These are phyloP conservation scores for Argya squamiceps DNA, from an alignment of 2,797 vertebrate genomes.

Conservation along the genomic window DNA sequence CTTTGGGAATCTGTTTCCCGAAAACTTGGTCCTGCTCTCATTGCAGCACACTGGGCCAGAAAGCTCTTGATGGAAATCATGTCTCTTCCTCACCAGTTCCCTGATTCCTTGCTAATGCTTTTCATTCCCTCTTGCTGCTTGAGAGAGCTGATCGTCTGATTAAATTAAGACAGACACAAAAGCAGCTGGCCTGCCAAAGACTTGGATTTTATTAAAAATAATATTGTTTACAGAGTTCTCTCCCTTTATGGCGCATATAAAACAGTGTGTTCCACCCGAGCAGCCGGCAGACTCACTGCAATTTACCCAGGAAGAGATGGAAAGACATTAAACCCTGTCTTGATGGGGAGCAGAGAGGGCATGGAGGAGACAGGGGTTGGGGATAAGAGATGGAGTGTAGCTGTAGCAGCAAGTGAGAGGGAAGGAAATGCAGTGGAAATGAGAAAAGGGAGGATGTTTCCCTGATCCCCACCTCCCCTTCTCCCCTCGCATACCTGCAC, in stretches of 20 bases:
- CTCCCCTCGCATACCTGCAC: not conserved
- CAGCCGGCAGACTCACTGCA: not conserved
- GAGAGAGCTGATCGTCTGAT: slow-evolving; percentile 61
- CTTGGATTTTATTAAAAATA: slow-evolving; percentile 72
- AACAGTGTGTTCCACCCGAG: slow-evolving; percentile 24
- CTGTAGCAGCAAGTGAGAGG: not conserved
- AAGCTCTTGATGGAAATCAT: slow-evolving; percentile 42
- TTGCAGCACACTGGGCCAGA: slow-evolving; percentile 11
- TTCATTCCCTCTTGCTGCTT: slow-evolving; percentile 54
- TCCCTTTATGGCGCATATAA: slow-evolving; percentile 55
- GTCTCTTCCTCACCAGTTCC: not conserved
- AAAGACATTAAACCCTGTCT: slow-evolving; percentile 41
- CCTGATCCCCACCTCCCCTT: not conserved
- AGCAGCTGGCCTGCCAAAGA: slow-evolving; percentile 65
- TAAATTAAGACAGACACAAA: slow-evolving; percentile 69
- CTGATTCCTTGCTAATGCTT: slow-evolving; percentile 58
- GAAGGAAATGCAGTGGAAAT: not conserved
- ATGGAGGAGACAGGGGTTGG: not conserved
- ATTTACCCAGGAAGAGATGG: slow-evolving; percentile 16
- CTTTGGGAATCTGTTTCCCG: not conserved
- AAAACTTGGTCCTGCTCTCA: not conserved
- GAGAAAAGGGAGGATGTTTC: not conserved
- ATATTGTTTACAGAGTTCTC: slow-evolving; percentile 61
- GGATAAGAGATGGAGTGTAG: not conserved
- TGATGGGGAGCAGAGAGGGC: not conserved